Base-by-base conservation (phyloP, 2,113 vertebrate genomes). In the Forbesichthys papilliferus region DNA sequence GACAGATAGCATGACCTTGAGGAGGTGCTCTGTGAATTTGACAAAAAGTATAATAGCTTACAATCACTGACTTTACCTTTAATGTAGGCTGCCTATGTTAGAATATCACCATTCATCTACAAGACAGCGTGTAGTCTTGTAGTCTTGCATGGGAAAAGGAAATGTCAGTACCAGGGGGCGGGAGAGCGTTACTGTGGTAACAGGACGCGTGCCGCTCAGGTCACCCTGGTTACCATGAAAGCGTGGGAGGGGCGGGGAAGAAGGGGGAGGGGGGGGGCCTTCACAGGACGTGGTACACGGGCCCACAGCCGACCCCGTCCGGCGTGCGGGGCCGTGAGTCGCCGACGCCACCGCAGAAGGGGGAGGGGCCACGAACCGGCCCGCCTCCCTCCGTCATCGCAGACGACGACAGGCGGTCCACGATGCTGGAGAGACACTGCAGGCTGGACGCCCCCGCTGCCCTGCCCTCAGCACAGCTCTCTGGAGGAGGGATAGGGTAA, bases 391-490 rank as follows among this genome's bases (percentile, higher is more conserved):
- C 93, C 9, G 27, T 27, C 27, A 27, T 27, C 36, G 36, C 36
- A 5, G 90, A 90, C 0, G 92, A 92, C 65, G 95, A 93, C 74
- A 99, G 95, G 0, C 97, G 92, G 80, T 99, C 96, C 91, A 99
- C 98, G 71, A 99, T 99, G 88, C 94, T 99, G 90, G 96, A 97
- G 71, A 99, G 92, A 81, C 96, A 99, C 86, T 96, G 93, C 86
- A 99, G 88, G 79, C 97, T 99, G 83, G 96, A 96, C 12, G 95
- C 89, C 11, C 93, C 86, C 6, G 82, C 82, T 13, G 85, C 70
- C 81, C 92, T 95, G 4, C 92, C 93, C 48, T 78, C 64, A 52
- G 81, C 9, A 36, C 84, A 86, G 1, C 88, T 95, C 96, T 86
- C 52, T 9, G 12, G 5, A 0, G 70, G 11, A 46, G 16, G 51